Percentiles rank a stretch among this genome's conserved stretches.
Conservation (phyloP, 2,888 invertebrate species). For the Pycnomerus fuliginosus region DNA sequence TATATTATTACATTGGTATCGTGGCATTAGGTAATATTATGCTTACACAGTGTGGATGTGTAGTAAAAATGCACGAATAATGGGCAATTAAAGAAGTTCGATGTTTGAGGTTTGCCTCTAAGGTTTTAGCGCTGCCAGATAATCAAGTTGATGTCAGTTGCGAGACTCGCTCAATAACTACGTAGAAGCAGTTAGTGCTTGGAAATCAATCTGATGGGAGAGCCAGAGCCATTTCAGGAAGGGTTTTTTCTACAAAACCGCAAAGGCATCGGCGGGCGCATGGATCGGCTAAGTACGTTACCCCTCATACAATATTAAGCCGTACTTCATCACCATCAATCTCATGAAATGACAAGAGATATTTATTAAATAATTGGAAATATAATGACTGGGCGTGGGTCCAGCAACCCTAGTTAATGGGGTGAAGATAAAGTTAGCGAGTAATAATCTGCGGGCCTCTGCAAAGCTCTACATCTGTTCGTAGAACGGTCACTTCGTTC, state of each 20-base stretch:
- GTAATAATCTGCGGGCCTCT: constrained; percentile 15
- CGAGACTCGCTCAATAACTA: constrained; percentile 37
- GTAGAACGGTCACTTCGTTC: constrained; percentile 9
- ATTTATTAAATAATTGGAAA: constrained; percentile 32
- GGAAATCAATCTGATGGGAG: constrained; percentile 37
- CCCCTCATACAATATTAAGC: constrained; percentile 11
- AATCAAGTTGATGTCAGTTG: constrained; percentile 42
- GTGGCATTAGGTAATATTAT: too few relatives aligned
- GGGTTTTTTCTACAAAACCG: not conserved
- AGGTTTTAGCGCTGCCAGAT: constrained; percentile 33
- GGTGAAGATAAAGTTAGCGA: constrained; percentile 6
- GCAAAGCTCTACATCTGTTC: constrained; percentile 24
- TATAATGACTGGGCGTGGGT: constrained; percentile 14
- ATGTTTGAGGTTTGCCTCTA: constrained; percentile 28
- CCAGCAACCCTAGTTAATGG: constrained; percentile 12
- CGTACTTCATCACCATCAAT: constrained; percentile 29
- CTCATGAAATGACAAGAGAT: constrained; percentile 24
- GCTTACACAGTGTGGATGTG: too few relatives aligned
- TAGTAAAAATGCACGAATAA: too few relatives aligned
- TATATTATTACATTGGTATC: too few relatives aligned
- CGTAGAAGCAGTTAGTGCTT: constrained; percentile 24
- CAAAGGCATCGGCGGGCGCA: too few relatives aligned
- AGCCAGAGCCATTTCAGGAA: constrained; percentile 19
- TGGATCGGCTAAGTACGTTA: not conserved
- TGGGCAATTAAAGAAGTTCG: constrained; percentile 28